Base-by-base conservation (phyloP, 2,797 vertebrate species). In the Oreonectes daqikongensis region DNA sequence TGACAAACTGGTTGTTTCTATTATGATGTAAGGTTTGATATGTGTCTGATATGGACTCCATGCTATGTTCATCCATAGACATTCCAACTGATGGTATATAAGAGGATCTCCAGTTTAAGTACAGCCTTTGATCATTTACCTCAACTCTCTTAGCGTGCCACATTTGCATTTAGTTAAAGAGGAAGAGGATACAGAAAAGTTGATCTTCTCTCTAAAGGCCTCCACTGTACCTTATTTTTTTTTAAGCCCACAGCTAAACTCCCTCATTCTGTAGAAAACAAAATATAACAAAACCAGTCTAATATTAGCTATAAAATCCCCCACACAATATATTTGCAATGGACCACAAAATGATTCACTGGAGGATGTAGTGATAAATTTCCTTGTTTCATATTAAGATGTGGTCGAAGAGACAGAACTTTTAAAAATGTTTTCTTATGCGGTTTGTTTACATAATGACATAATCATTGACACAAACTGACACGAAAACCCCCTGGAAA, bases 391-490 rank as follows among this genome's bases (percentile, higher is more conserved):
- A 26, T 1, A 50, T 1, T 1, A 4, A 18, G 2, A 5, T 46
- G 44, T 46, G 44, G 44, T 15, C 4, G 85, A 82, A 10, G 35
- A 10, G 35, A 35, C 35, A 35, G 8, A 35, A 35, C 35, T 35
- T 30, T 30, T 35, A 7, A 2, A 35, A 35, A 35, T 35, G 8
- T 35, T 1, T 35, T 35, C 2, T 10, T 2, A 10, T 2, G 8
- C 9, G 10, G 8, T 10, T 35, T 35, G 10, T 10, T 35, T 35
- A 9, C 2, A 35, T 10, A 9, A 35, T 10, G 35, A 9, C 9
- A 35, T 35, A 35, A 35, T 35, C 35, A 10, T 10, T 35, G 35
- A 35, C 35, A 35, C 32, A 32, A 32, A 6, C 30, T 32, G 5
- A 32, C 30, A 35, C 8, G 1, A 35, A 35, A 35, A 35, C 8